phyloP scores from a whole-genome alignment of 2,888 invertebrate species.

The Drepana falcataria region DNA sequence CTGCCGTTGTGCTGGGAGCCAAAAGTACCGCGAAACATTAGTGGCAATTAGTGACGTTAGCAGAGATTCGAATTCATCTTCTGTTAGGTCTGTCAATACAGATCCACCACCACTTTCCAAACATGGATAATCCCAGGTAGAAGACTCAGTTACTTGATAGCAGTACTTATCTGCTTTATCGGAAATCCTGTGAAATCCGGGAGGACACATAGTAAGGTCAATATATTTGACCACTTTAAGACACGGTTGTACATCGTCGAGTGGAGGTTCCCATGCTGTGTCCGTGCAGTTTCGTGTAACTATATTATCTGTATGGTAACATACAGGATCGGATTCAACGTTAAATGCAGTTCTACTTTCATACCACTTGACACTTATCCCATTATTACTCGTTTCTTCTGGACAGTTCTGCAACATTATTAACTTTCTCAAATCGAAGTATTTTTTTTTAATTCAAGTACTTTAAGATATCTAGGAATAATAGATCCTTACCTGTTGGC shows the following conservation, averaged over 20 bases:
- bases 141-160: constrained; percentile 41
- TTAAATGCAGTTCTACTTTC: constrained; percentile 35
- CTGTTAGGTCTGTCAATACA: constrained; percentile 52
- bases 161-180: constrained; percentile 48
- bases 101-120: constrained; percentile 58
- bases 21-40: constrained; percentile 48
- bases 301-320: constrained; percentile 40
- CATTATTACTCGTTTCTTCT: constrained; percentile 43
- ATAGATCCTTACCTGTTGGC: constrained; percentile 17
- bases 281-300: constrained; percentile 54
- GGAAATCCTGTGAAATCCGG: constrained; percentile 48
- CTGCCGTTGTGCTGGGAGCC: constrained; percentile 71
- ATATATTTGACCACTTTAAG: constrained; percentile 37
- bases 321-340: constrained; percentile 50
- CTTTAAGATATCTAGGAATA: too few species aligned
- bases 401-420: constrained; percentile 48
- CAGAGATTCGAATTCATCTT: constrained; percentile 39
- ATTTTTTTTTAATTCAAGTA: too few species aligned
- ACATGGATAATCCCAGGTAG: constrained; percentile 59
- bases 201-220: constrained; percentile 49
- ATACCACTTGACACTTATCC: constrained; percentile 52
- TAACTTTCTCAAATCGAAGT: too few species aligned
- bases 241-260: constrained; percentile 42
- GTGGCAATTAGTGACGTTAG: constrained; percentile 38
- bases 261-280: constrained; percentile 43